Base-by-base conservation (phyloP, 2,113 vertebrate species). In the mouse (Mus musculus) region DNA sequence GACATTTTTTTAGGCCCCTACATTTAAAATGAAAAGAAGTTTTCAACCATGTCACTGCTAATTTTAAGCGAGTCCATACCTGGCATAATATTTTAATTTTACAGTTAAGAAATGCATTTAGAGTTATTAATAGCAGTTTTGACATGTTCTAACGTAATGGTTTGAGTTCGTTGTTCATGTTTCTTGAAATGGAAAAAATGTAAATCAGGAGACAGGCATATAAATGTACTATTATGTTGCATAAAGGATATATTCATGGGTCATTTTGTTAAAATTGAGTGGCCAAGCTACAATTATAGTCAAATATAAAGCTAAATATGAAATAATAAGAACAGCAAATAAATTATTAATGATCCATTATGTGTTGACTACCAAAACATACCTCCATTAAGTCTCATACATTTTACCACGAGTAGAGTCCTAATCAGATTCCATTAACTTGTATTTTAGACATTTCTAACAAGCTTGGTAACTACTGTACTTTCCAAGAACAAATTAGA, bases 11-110 rank as follows among this genome's bases (percentile, higher is more conserved):
- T 20, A 46, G 39, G 28, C 4, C 56, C 78, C 86, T 96, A 95
- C 93, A 98, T 93, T 85, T 96, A 84, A 96, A 97, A 96, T 88
- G 39, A 95, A 94, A 88, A 94, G 84, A 96, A 42, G 20, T 93
- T 95, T 96, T 88, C 65, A 95, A 39, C 69, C 14, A 76, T 46
- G 87, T 93, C 94, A 65, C 39, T 97, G 30, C 85, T 95, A 75
- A 94, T 89, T 91, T 97, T 94, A 88, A 94, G 96, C 33, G n/a
- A 96, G 6, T 54, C 63, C 71, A 93, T 71, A 95, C 80, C 84
- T 96, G 90, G 71, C 87, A 77, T 73, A 93, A 90, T 85, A 94
- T 93, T 88, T 46, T 26, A 82, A 91, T 90, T 65, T 67, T 89
- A 91, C 17, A 12, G 76, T 94, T 95, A 72, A 89, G 69, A 73